phyloP scores from a whole-genome alignment of 1,140 invertebrate species.

The Cotesia vestalis region DNA sequence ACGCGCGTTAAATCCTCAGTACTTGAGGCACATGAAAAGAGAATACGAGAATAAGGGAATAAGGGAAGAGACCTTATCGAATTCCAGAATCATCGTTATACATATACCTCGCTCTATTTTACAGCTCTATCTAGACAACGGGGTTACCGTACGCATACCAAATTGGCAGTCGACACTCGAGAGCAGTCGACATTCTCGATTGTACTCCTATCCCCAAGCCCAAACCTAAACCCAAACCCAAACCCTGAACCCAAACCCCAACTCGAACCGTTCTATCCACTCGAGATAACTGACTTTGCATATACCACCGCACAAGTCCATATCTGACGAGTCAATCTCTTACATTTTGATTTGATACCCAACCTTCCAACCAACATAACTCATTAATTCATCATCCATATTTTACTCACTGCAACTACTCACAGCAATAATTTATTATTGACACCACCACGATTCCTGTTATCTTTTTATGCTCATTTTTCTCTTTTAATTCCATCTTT shows the following conservation, averaged over 20 bases:
- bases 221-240: no score
- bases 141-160: constrained; percentile 39
- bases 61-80: constrained; percentile 19
- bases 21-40: constrained; percentile 3
- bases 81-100: constrained; percentile 8
- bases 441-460: no score
- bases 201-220: not conserved
- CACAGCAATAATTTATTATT: not conserved
- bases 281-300: constrained; percentile 29
- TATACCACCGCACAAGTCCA: not conserved
- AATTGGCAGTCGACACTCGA: constrained; percentile 25
- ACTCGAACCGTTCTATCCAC: constrained; percentile 13
- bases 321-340: constrained; percentile 30
- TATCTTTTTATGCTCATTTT: no score
- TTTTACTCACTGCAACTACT: no score
- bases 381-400: constrained; percentile 6
- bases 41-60: not conserved
- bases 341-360: constrained; percentile 15
- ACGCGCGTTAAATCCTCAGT: constrained; percentile 15
- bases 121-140: constrained; percentile 41
- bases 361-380: not conserved
- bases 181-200: not conserved
- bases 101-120: constrained; percentile 37
- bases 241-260: no score
- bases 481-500: no score